phyloP scores from a whole-genome alignment of 2,113 vertebrate species.

The Coracopsis vasa region DNA sequence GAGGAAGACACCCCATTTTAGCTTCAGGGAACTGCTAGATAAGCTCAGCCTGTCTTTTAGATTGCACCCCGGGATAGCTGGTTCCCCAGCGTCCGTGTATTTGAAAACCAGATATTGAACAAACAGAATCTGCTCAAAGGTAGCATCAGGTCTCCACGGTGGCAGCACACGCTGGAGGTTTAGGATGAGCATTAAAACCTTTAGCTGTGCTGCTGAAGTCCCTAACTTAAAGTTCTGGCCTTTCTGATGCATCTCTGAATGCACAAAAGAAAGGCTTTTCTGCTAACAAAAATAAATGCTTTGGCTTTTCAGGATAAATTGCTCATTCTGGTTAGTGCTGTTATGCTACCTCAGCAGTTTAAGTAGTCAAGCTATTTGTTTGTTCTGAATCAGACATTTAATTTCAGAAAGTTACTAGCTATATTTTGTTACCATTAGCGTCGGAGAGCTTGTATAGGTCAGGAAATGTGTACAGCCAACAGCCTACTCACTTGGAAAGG shows the following conservation, averaged over 20 bases:
- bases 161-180: background rate
- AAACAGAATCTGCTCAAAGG: background rate
- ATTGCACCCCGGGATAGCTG: background rate
- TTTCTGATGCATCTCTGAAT: background rate
- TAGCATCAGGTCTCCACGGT: background rate
- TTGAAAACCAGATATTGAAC: background rate
- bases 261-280: background rate
- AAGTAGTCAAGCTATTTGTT: background rate
- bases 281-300: background rate
- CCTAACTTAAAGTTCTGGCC: background rate
- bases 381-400: background rate
- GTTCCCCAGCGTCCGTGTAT: accelerated
- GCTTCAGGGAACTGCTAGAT: background rate
- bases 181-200: background rate
- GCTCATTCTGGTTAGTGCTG: background rate
- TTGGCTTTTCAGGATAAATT: background rate
- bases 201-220: background rate
- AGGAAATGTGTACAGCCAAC: background rate
- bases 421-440: constrained; percentile 7
- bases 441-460: background rate
- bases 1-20: background rate
- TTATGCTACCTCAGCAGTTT: background rate
- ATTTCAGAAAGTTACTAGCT: background rate
- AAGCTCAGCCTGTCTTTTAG: background rate
- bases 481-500: constrained; percentile 53